These are phyloP conservation scores for Hypocryptadius cinnamomeus DNA, from an alignment of 2,113 vertebrate genomes.

Conservation along the genomic window DNA sequence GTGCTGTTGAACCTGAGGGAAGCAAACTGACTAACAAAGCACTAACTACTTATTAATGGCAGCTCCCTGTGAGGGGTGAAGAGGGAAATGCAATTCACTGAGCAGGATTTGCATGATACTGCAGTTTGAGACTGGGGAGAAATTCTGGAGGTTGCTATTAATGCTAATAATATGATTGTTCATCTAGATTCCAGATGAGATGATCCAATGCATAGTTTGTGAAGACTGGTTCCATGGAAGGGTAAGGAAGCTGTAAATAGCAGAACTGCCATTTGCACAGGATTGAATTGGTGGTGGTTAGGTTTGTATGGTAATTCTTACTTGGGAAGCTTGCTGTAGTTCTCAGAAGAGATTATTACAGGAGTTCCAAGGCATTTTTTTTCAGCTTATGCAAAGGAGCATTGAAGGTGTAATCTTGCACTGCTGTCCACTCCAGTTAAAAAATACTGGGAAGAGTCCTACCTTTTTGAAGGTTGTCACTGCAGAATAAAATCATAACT, in stretches of 20 bases:
- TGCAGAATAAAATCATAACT: neutral
- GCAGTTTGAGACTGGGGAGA: neutral
- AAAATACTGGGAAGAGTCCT: neutral
- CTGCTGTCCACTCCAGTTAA: neutral
- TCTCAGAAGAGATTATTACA: neutral
- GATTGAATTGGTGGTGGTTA: neutral
- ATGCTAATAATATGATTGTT: neutral
- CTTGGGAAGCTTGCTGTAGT: neutral
- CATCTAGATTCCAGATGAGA: slow-evolving; percentile 85
- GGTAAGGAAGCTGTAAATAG: slow-evolving; percentile 68
- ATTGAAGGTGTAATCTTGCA: neutral
- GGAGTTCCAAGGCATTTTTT: neutral
- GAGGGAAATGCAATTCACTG: neutral
- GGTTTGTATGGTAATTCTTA: neutral
- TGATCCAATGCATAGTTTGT: slow-evolving; percentile 95
- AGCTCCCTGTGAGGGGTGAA: neutral
- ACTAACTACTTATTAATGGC: neutral
- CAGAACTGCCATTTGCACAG: neutral
- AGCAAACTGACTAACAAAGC: neutral
- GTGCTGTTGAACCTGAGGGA: neutral
- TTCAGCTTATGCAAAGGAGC: neutral
- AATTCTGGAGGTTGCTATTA: neutral
- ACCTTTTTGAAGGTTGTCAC: neutral
- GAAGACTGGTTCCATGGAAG: slow-evolving; percentile 95
- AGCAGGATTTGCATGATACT: neutral